Base-by-base conservation (phyloP, 2,797 vertebrate species). In the Sebastes trivittatus region DNA sequence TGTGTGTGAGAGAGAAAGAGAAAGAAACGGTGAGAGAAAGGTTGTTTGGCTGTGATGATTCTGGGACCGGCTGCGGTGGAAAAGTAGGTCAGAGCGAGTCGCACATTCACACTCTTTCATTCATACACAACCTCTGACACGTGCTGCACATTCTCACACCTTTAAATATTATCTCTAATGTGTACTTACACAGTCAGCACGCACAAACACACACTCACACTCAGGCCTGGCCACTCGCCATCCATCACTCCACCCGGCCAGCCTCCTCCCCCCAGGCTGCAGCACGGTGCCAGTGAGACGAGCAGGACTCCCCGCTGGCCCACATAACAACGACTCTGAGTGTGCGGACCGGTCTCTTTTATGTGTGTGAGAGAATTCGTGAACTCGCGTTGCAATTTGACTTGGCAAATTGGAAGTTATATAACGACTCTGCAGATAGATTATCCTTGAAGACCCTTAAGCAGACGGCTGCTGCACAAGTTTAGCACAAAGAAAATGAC, bases 51-150 rank as follows among this genome's bases (percentile, higher is more conserved):
- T 60, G 72, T 25, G 76, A 82, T 29, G 76, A 83, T 78, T 82
- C 29, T 54, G 82, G 67, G 79, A 42, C 60, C 71, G 72, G 74
- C 88, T 80, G 80, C 87, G 66, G 84, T 20, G 64, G 64, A 76
- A 92, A 95, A 94, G 79, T 95, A 93, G 94, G 94, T 94, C 94
- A 94, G 30, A 84, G 61, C 65, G 56, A 80, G 85, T 58, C 64
- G 27, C 70, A 56, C 74, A 55, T 62, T 72, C 65, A 81, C 79
- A 46, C 23, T 49, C 36, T 71, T 73, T 83, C 82, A 89, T 90
- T 87, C 86, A 92, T 62, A 75, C 46, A 63, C 58, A 73, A 71
- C 61, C 78, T 84, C 71, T 56, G 66, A 88, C 78, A 87, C 62
- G 66, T 16, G 25, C 52, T 11, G 49, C 66, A 72, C 73, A 77